Conservation (phyloP, 2,113 vertebrate genomes). For the Scopus umbretta region DNA sequence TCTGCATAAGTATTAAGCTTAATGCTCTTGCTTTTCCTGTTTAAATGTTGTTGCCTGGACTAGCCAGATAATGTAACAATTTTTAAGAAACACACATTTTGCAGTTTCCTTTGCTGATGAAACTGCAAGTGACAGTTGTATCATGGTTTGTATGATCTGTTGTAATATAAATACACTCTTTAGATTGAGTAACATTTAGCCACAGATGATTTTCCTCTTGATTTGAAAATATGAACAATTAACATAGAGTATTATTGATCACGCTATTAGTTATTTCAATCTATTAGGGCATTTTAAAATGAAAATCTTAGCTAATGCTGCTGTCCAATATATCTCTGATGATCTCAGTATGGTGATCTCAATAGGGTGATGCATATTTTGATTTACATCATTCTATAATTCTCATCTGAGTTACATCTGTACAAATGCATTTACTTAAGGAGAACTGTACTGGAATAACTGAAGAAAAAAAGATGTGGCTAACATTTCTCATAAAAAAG, state of each 20-base stretch:
- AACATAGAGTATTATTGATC: background rate
- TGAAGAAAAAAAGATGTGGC: background rate
- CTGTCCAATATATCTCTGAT: background rate
- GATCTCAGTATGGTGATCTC: background rate
- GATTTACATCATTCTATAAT: background rate
- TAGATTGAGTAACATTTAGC: background rate
- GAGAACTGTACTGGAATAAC: background rate
- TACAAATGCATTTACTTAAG: background rate
- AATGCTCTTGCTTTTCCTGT: background rate
- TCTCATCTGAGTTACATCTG: background rate
- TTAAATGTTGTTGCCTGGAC: background rate
- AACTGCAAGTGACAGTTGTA: background rate
- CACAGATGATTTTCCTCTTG: background rate
- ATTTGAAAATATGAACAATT: background rate
- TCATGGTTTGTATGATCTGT: background rate
- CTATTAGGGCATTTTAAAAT: background rate
- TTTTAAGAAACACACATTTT: background rate
- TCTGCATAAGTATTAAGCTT: background rate
- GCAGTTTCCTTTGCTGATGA: background rate
- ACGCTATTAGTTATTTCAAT: background rate
- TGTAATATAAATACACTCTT: background rate
- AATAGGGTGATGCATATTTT: background rate
- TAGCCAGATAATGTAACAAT: background rate
- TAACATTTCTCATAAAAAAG: background rate
- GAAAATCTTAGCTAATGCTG: background rate